Conservation (phyloP, 2,797 vertebrate species). For the Falco biarmicus region DNA sequence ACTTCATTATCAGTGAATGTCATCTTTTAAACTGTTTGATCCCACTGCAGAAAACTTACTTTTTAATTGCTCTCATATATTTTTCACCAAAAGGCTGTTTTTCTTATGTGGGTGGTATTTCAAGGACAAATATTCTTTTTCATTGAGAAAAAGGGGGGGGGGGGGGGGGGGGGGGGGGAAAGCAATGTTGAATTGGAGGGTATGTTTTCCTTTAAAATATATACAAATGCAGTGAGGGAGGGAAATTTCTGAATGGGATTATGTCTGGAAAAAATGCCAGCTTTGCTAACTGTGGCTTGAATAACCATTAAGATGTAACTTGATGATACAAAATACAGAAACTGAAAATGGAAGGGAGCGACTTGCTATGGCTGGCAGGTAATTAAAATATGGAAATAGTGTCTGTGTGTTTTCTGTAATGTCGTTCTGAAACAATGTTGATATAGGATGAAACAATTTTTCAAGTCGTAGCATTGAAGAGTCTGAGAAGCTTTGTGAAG, state of each 20-base stretch:
- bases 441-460: not conserved
- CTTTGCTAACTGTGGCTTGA: not conserved
- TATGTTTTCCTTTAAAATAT: not conserved
- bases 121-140: not conserved
- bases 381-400: not conserved
- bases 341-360: not conserved
- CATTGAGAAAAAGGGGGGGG: not conserved
- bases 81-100: not conserved
- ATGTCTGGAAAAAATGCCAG: not conserved
- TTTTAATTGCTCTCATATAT: not conserved
- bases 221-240: not conserved
- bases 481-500: not conserved
- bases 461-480: not conserved
- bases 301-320: not conserved
- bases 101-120: not conserved
- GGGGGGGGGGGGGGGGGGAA: too few species aligned
- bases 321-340: not conserved
- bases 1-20: not conserved
- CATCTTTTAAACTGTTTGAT: not conserved
- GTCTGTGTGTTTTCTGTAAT: not conserved
- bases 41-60: not conserved
- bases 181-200: not conserved
- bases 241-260: not conserved
- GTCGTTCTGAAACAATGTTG: not conserved
- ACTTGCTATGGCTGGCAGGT: not conserved